These are phyloP conservation scores for Botia almorhae DNA, from an alignment of 2,797 vertebrate species.

Conservation along the genomic window DNA sequence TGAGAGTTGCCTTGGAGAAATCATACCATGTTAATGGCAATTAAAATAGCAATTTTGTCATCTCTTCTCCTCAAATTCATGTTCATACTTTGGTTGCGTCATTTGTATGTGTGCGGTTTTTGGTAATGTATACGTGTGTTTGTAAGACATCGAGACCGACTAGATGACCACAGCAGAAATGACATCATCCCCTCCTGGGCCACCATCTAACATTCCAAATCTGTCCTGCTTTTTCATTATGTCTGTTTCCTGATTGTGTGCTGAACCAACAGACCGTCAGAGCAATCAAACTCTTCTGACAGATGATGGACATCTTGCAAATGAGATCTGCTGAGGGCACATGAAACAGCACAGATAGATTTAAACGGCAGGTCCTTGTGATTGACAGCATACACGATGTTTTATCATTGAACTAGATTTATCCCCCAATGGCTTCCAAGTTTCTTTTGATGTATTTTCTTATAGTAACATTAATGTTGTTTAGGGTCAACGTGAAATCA, in stretches of 20 bases:
- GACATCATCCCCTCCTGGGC: constrained; percentile 11
- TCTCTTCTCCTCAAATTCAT: not conserved
- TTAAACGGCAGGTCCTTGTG: not conserved
- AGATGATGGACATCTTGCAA: constrained; percentile 32
- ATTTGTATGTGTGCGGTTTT: not conserved
- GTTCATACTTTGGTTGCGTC: not conserved
- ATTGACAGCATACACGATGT: not conserved
- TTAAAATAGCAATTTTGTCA: not conserved
- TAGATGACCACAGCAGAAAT: not conserved
- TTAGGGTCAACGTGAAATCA: no score
- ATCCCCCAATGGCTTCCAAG: not conserved
- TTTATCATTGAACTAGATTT: not conserved
- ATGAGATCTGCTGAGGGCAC: constrained; percentile 41
- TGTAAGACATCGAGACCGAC: not conserved
- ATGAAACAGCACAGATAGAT: constrained; percentile 18
- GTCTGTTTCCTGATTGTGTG: constrained; percentile 30
- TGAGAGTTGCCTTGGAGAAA: not conserved
- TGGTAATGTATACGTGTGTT: not conserved
- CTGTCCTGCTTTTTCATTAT: not conserved
- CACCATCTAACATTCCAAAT: constrained; percentile 11
- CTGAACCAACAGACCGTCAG: constrained; percentile 25
- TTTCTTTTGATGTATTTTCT: not conserved
- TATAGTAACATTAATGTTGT: no score
- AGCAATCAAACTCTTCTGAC: constrained; percentile 30
- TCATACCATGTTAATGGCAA: not conserved